Evolutionary conservation across 2,888 invertebrate genomes (phyloP), one percentile per base, ranked within the genome.

Genomic region (Pollenia amentaria): DNA sequence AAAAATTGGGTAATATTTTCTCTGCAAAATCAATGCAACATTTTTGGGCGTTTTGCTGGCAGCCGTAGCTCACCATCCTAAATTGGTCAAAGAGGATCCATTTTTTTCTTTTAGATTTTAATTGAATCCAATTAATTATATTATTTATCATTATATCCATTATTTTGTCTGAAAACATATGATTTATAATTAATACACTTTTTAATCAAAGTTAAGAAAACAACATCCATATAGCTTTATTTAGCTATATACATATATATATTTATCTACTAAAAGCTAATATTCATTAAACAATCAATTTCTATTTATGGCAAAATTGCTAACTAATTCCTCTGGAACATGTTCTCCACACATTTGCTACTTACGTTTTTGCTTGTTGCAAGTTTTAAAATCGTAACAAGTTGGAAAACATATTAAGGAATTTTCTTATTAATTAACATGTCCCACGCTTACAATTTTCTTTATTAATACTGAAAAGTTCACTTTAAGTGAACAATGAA

Each of bases 401-500:
- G 21, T 9, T 62, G 3, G 51, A 40, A 40, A 73, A 46, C 48
- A 51, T 29, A 55, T 67, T 57, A 29, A 48, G 78, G 62, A 60
- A 44, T 51, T 67, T 77, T 81, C 48, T 60, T 84, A 79, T 84
- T 87, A 88, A 88, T 88, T 84, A 84, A 82, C 69, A 82, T 85
- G 82, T 87, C 87, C 87, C 87, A 88, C 88, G 86, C 88, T 62
- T 53, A 46, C 72, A 77, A 80, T 78, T 72, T 81, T 65, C 72
- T 65, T 57, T 77, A 79, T 65, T 77, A 85, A 81, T 67, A 77
- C 57, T 77, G 77, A 81, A 75, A 46, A 81, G 81, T 77, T 85
- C 60, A 72, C 1, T 38, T 81, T 38, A 72, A 76, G 21, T 70
- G 18, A 29, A 72, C 29, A 67, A 57, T 9, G 21, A 42, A 73